Conservation (phyloP, 2,797 vertebrate genomes). For the Brotula barbata region DNA sequence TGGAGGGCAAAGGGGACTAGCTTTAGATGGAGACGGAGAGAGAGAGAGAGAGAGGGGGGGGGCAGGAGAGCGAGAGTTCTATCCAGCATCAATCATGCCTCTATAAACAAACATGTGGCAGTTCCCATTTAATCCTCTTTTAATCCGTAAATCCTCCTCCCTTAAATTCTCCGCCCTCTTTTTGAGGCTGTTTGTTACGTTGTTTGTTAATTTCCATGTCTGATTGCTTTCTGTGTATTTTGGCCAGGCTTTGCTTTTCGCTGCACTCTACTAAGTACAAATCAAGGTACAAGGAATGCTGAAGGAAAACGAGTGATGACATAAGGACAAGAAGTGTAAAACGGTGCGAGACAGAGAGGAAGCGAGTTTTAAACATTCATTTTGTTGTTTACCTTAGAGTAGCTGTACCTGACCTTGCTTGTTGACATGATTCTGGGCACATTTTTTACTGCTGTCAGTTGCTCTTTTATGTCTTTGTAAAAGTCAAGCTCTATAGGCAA, state of each 20-base stretch:
- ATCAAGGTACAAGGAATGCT: neutral
- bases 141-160: constrained; percentile 56
- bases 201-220: constrained; percentile 2
- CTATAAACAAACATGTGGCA: constrained; percentile 44
- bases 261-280: neutral
- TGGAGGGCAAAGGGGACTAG: constrained; percentile 49
- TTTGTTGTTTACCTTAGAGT: constrained; percentile 14
- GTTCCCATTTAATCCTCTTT: constrained; percentile 58
- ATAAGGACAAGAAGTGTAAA: neutral
- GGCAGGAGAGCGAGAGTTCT: constrained; percentile 26
- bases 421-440: constrained; percentile 10
- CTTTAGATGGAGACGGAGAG: constrained; percentile 40
- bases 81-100: constrained; percentile 54
- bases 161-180: constrained; percentile 24
- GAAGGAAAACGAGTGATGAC: neutral
- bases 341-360: neutral
- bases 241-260: neutral
- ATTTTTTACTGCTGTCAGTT: constrained; percentile 14
- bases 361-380: neutral
- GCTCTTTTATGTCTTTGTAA: neutral
- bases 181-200: constrained; percentile 3
- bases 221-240: neutral
- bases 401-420: constrained; percentile 15
- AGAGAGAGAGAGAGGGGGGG: too few species aligned
- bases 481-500: too few species aligned